These are phyloP conservation scores for Drosophila phalerata DNA, from an alignment of 2,888 invertebrate species.

Conservation along the genomic window DNA sequence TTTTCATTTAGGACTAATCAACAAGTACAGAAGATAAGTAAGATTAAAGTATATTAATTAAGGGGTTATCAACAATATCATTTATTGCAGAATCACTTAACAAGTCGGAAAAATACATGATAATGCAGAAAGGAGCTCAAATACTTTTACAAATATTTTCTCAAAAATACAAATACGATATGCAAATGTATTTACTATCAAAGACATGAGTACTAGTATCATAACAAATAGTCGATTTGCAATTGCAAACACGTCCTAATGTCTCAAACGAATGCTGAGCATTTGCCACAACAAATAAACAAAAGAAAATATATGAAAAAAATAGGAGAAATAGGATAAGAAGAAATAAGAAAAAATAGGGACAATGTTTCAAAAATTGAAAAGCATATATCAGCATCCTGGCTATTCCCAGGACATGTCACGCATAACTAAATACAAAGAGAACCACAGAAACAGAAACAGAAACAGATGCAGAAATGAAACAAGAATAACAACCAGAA, in stretches of 20 bases:
- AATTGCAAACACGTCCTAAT: constrained; percentile 54
- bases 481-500: constrained; percentile 27
- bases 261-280: constrained; percentile 33
- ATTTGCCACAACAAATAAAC: constrained; percentile 53
- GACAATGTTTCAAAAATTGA: constrained; percentile 65
- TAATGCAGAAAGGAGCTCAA: constrained; percentile 5
- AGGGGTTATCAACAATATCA: neutral
- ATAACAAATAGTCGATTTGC: constrained; percentile 29
- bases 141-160: constrained; percentile 15
- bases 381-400: constrained; percentile 73
- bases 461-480: constrained; percentile 18
- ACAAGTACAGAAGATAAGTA: neutral
- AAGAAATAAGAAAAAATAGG: constrained; percentile 10
- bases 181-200: constrained; percentile 40
- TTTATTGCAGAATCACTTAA: neutral
- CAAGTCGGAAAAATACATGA: neutral
- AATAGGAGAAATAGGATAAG: constrained; percentile 11
- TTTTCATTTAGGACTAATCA: too few species aligned
- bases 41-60: neutral
- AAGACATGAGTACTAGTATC: constrained; percentile 4
- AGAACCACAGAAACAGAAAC: constrained; percentile 1
- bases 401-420: constrained; percentile 65
- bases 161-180: constrained; percentile 29
- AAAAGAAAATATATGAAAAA: constrained; percentile 20
- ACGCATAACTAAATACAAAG: constrained; percentile 65